Conservation (phyloP, 1,140 invertebrate genomes). For the Bombus waltoni region DNA sequence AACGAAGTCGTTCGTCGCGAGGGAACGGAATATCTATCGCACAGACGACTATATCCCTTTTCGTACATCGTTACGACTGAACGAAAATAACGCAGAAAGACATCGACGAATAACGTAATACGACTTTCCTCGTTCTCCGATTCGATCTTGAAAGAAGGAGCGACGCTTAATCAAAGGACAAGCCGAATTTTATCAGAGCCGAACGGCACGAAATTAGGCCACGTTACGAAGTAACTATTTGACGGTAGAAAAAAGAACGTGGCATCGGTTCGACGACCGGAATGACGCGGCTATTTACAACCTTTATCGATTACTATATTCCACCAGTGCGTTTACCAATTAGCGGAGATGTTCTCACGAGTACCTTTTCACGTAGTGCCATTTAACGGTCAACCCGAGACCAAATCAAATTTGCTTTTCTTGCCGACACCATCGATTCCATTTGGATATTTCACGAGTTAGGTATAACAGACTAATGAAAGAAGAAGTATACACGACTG, state of each 20-base stretch:
- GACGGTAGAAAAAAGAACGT: neutral
- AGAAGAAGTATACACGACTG: neutral
- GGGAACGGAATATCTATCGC: too few species aligned
- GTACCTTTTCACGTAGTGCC: neutral
- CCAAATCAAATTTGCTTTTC: slow-evolving; percentile 14
- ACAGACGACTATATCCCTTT: neutral
- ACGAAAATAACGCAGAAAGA: neutral
- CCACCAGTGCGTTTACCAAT: slow-evolving; percentile 54
- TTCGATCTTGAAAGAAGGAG: neutral
- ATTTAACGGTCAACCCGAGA: neutral
- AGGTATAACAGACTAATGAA: accelerated
- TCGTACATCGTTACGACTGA: neutral
- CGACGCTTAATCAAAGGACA: neutral
- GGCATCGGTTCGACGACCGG: neutral
- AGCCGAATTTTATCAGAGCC: neutral
- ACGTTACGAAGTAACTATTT: slow-evolving; percentile 12
- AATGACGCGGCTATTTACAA: slow-evolving; percentile 29
- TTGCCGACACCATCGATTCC: slow-evolving; percentile 1
- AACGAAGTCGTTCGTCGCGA: too few species aligned
- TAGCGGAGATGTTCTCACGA: slow-evolving; percentile 38
- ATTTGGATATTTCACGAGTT: neutral
- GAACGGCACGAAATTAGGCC: neutral
- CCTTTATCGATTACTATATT: slow-evolving; percentile 14
- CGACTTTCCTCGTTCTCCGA: neutral
- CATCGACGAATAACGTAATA: too few species aligned